phyloP scores from a whole-genome alignment of 2,113 vertebrate species.

The Brienomyrus longianalis region DNA sequence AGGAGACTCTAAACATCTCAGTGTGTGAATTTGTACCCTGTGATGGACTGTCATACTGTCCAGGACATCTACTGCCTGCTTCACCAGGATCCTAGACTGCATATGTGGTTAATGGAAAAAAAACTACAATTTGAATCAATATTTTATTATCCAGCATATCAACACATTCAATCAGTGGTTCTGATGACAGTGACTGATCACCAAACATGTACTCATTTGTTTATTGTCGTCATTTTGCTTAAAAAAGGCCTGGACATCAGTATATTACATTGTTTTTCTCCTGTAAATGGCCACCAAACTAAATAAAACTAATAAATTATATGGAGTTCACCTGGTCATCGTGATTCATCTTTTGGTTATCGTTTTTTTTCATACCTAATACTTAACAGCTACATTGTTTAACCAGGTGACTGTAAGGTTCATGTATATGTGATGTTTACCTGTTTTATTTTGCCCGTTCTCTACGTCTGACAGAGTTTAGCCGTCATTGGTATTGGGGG shows the following conservation, averaged over 20 bases:
- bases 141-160: neutral
- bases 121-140: neutral
- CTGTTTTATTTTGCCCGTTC: neutral
- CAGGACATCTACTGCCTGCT: neutral
- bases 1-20: neutral
- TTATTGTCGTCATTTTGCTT: neutral
- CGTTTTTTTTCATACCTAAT: neutral
- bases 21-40: neutral
- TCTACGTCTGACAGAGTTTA: neutral
- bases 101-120: neutral
- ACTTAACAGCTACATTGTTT: neutral
- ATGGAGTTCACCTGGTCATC: neutral
- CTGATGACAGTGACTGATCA: neutral
- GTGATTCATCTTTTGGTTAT: neutral
- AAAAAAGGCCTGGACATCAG: neutral
- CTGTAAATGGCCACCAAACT: neutral
- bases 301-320: neutral
- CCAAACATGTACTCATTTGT: neutral
- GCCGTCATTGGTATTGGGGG: neutral
- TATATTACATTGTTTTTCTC: neutral
- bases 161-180: neutral
- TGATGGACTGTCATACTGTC: neutral
- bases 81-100: neutral
- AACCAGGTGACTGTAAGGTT: neutral
- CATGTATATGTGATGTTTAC: neutral